phyloP scores from a whole-genome alignment of 2,888 invertebrate species.

The Cerastis rubricosa region DNA sequence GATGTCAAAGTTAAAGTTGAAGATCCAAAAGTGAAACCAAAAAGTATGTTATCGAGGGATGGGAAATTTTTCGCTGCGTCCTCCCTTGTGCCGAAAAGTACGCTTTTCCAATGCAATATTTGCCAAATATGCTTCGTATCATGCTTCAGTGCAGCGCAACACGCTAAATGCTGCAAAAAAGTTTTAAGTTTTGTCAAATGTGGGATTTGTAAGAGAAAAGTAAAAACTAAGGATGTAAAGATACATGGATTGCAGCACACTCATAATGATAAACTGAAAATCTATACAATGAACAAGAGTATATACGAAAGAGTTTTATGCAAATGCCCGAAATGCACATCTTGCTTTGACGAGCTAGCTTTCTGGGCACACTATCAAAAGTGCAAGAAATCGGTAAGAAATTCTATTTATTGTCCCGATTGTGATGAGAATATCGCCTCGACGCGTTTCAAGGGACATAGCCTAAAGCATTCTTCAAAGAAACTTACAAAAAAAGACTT shows the following conservation, averaged over 20 bases:
- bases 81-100: conserved; percentile 65
- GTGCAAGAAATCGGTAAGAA: conserved; percentile 50
- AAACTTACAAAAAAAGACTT: conserved; percentile 59
- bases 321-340: conserved; percentile 71
- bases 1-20: not conserved
- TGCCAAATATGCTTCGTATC: conserved; percentile 71
- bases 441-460: conserved; percentile 50
- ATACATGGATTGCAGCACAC: conserved; percentile 74
- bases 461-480: conserved; percentile 46
- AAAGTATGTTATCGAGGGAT: not conserved
- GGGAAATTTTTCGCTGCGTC: conserved; percentile 29
- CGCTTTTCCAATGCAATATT: conserved; percentile 70
- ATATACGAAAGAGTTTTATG: conserved; percentile 68
- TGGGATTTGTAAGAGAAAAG: conserved; percentile 67
- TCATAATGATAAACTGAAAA: conserved; percentile 66
- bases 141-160: conserved; percentile 51
- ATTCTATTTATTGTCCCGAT: conserved; percentile 53
- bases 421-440: conserved; percentile 67
- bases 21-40: not conserved
- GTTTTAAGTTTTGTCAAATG: conserved; percentile 50
- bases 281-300: conserved; percentile 62
- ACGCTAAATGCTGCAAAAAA: conserved; percentile 50
- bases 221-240: conserved; percentile 62
- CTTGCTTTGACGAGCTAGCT: conserved; percentile 70
- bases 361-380: conserved; percentile 67